Conservation (phyloP, 2,888 invertebrate species). For the Eupsilia transversa region DNA sequence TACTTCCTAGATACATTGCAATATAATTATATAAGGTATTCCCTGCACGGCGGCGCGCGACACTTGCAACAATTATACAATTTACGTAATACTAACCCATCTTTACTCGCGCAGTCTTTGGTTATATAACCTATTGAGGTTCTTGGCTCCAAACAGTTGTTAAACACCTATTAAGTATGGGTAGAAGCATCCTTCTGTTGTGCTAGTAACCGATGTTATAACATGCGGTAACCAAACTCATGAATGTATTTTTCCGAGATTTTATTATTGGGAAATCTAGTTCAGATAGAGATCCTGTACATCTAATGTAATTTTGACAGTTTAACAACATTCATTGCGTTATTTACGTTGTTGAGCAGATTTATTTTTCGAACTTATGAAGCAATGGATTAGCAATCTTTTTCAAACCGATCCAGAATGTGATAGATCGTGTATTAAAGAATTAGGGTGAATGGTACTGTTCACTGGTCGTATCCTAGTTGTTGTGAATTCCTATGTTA, state of each 20-base stretch:
- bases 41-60: conserved; percentile 36
- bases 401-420: too few species aligned
- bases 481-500: not conserved
- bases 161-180: conserved; percentile 45
- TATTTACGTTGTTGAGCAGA: too few species aligned
- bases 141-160: conserved; percentile 40
- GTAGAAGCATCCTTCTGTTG: conserved; percentile 5
- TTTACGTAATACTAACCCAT: conserved; percentile 40
- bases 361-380: too few species aligned
- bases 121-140: conserved; percentile 46
- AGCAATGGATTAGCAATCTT: too few species aligned
- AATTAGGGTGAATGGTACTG: too few species aligned
- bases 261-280: not conserved
- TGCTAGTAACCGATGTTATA: conserved; percentile 48
- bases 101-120: not conserved
- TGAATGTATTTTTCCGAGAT: not conserved
- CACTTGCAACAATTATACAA: conserved; percentile 55
- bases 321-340: too few species aligned
- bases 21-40: conserved; percentile 52
- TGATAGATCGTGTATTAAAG: too few species aligned
- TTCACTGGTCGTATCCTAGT: not conserved
- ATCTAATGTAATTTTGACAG: too few species aligned
- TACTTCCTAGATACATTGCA: conserved; percentile 49
- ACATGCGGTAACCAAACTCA: conserved; percentile 9
- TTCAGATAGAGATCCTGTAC: not conserved